Evolutionary conservation across 2,797 vertebrate species (phyloP).

Genomic region (Enteromius treurensis): DNA sequence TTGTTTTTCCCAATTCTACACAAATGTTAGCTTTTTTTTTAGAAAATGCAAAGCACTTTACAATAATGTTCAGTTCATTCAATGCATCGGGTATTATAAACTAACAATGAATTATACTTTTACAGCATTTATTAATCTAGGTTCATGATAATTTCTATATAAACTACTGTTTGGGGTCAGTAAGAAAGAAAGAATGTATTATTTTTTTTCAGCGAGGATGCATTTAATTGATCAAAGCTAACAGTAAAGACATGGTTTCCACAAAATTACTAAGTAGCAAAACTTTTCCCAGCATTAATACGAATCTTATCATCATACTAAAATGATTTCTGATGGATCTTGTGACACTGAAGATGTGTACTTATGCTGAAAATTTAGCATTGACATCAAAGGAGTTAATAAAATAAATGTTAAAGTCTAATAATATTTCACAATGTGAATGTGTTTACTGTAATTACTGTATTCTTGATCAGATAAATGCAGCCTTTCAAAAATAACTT

Average conservation of each 20-base stretch:
- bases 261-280: not conserved
- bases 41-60: slow-evolving; percentile 2
- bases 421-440: not conserved
- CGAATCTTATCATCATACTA: not conserved
- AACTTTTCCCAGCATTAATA: not conserved
- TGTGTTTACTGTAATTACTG: not conserved
- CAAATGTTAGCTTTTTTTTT: slow-evolving; percentile 4
- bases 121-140: not conserved
- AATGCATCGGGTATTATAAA: not conserved
- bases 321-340: not conserved
- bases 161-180: not conserved
- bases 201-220: not conserved
- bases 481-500: not conserved
- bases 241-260: not conserved
- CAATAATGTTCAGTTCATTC: not conserved
- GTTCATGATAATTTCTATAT: not conserved
- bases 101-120: not conserved
- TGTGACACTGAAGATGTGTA: not conserved
- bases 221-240: not conserved
- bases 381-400: not conserved
- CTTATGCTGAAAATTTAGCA: not conserved
- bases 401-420: not conserved
- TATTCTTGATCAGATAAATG: not conserved
- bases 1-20: not conserved
- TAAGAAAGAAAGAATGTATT: not conserved